These are phyloP conservation scores for Miichthys miiuy DNA, from an alignment of 2,797 vertebrate genomes.

Conservation along the genomic window DNA sequence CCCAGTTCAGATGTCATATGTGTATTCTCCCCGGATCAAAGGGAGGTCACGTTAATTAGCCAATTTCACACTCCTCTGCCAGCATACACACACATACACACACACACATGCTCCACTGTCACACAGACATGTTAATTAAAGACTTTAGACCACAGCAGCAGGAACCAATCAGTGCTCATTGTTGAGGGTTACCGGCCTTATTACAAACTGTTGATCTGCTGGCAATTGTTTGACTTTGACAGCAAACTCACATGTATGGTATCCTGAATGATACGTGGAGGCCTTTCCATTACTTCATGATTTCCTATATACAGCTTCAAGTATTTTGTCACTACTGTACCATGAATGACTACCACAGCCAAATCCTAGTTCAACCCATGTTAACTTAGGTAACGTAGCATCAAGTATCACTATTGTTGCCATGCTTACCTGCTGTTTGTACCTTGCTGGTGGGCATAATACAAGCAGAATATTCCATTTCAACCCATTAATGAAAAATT, in stretches of 20 bases:
- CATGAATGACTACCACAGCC: no score
- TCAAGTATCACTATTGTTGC: not conserved
- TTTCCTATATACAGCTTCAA: not conserved
- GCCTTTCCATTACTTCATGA: no score
- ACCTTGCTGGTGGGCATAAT: not conserved
- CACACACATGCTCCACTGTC: conserved; percentile 57
- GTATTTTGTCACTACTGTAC: not conserved
- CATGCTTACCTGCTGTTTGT: not conserved
- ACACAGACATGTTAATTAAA: conserved; percentile 80
- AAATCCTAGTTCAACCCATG: not conserved
- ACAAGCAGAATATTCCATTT: not conserved
- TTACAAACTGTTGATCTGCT: conserved; percentile 30
- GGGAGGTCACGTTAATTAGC: conserved; percentile 86
- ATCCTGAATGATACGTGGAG: not conserved
- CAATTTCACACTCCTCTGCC: conserved; percentile 81
- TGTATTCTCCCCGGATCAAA: conserved; percentile 82
- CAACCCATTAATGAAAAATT: not conserved
- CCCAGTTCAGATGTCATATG: conserved; percentile 83
- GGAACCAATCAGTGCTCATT: conserved; percentile 30
- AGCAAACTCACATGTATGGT: not conserved
- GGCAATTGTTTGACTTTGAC: conserved; percentile 10
- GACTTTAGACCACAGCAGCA: conserved; percentile 49
- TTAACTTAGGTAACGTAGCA: not conserved
- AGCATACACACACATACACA: conserved; percentile 48
- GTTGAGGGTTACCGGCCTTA: conserved; percentile 14